phyloP scores from a whole-genome alignment of 2,113 vertebrate genomes.

The Oncorhynchus masou region DNA sequence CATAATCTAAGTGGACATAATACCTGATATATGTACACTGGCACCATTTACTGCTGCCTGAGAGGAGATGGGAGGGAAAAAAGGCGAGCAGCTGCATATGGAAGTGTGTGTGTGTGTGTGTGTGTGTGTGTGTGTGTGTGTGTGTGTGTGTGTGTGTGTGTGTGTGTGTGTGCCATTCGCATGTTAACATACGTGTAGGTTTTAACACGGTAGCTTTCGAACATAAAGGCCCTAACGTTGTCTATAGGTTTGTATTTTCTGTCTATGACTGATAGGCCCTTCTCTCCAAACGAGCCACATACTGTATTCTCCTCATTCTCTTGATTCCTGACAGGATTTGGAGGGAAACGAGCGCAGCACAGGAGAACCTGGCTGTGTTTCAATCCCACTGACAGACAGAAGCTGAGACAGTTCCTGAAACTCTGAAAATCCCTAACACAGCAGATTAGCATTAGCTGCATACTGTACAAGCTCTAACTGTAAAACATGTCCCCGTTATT shows the following conservation, averaged over 20 bases:
- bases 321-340: conserved; percentile 71
- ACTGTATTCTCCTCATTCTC: conserved; percentile 41
- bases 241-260: conserved; percentile 59
- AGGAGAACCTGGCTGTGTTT: conserved; percentile 75
- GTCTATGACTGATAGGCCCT: conserved; percentile 61
- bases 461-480: neutral
- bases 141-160: conserved; percentile 28
- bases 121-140: conserved; percentile 56
- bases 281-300: conserved; percentile 58
- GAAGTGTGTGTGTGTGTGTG: conserved; percentile 55
- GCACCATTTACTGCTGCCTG: conserved; percentile 77
- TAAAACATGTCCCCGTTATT: neutral
- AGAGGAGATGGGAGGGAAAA: conserved; percentile 65
- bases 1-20: conserved; percentile 88
- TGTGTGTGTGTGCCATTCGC: conserved; percentile 2
- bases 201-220: conserved; percentile 38
- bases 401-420: conserved; percentile 73
- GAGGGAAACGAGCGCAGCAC: conserved; percentile 73
- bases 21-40: conserved; percentile 80
- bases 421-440: conserved; percentile 75
- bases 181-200: neutral
- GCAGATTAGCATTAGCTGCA: conserved; percentile 61
- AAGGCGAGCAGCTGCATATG: conserved; percentile 67
- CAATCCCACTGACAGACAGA: conserved; percentile 74
- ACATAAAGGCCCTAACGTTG: conserved; percentile 59